Evolutionary conservation across 2,113 vertebrate genomes (phyloP), one percentile per base, ranked within the genome.

Genomic region (Alaudala cheleensis): DNA sequence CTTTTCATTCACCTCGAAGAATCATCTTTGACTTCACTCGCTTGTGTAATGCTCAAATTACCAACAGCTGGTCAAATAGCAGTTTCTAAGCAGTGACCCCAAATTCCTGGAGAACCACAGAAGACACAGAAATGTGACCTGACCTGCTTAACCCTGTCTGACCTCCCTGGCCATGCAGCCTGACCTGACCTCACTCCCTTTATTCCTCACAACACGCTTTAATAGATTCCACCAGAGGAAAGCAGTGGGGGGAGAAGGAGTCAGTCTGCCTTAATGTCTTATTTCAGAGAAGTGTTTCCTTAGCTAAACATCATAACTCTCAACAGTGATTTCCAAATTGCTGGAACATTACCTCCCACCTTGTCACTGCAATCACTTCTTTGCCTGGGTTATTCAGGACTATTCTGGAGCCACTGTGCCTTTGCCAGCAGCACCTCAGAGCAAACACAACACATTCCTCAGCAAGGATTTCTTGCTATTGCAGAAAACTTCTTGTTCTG

Each of bases 1-100:
- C 80, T 67, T 45, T 93, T 97, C 93, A 84, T 95, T 95, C 73
- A 90, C 93, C 85, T 83, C 62, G 88, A 96, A 96, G 96, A 97
- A 97, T 94, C 95, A 91, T 91, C 96, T 97, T 67, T 81, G 96
- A 97, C 97, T 96, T 96, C 94, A 92, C 95, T 96, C 95, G 92
- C 96, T 95, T 85, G 96, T 96, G 91, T 90, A 96, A 97, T 77
- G 95, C 93, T 97, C 95, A 96, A 97, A 97, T 97, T 97, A 96
- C 97, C 97, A 96, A 90, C 97, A 97, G 98, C 98, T 98, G 98
- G 98, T 97, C 96, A 98, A 98, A 98, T 85, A 98, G 93, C 87
- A 87, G 49, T 94, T 97, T 84, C 83, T 56, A 66, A 95, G 94
- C 83, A 86, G 88, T 92, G 96, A 97, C 95, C 97, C 95, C 76